Evolutionary conservation across 2,797 vertebrate species (phyloP), one percentile per base, ranked within the genome.

Genomic region (Vireo griseus): DNA sequence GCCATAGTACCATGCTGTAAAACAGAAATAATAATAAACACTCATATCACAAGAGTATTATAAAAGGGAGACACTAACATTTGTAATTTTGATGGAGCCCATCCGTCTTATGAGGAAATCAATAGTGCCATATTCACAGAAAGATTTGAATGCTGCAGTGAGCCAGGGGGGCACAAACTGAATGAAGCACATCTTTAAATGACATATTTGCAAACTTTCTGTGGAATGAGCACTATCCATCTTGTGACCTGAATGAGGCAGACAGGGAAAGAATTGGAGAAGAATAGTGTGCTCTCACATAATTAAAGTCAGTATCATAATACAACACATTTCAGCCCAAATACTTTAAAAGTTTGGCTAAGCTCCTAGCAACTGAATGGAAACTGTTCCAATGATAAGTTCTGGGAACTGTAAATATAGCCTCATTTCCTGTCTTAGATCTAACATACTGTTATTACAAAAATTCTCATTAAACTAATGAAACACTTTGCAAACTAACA

Each of bases 341-440:
- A 92, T 88, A 82, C 35, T 93, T 94, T 22, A 31, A 31, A 96
- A 79, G 61, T 91, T 83, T 80, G 50, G 61, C 68, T 91, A 86
- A 94, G 58, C 51, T 93, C 92, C 73, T 95, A 93, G 91, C 72
- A 95, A 94, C 81, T 37, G 39, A 72, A 85, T 72, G 29, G 42
- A 77, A 85, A 71, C 18, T 76, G 21, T 71, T 77, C 24, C 10
- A 74, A 71, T 86, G 29, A 79, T 42, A 91, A 85, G 50, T 82
- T 91, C 63, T 86, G 86, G 72, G 88, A 96, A 91, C 31, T 44
- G 90, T 66, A 85, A 91, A 82, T 68, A 87, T 22, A 67, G 45
- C 67, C 22, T 63, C 52, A 29, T 54, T 92, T 88, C 35, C 50
- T 58, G 21, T 71, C 40, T 78, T 58, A 63, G 47, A 37, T 73